Conservation (phyloP, 2,113 vertebrate genomes). For the Lampris incognitus region DNA sequence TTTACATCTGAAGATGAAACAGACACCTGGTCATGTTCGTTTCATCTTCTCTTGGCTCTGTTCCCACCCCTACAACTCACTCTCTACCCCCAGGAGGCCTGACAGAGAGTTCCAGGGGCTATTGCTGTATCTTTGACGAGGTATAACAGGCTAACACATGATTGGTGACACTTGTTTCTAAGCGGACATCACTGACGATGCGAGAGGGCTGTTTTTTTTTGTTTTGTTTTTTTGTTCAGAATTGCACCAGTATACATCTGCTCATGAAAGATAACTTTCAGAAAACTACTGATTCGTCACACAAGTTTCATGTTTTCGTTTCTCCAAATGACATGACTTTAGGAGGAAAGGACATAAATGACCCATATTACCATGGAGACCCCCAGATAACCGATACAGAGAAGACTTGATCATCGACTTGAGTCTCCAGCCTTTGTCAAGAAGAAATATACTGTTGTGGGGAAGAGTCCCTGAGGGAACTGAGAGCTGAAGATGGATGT, state of each 20-base stretch:
- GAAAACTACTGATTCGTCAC: conserved; percentile 53
- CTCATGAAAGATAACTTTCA: conserved; percentile 45
- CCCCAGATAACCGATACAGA: conserved; percentile 35
- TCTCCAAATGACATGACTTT: conserved; percentile 56
- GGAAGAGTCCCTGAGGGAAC: conserved; percentile 76
- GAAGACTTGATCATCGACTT: conserved; percentile 43
- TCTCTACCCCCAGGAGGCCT: conserved; percentile 46
- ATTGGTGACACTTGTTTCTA: conserved; percentile 59
- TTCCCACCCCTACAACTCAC: conserved; percentile 54
- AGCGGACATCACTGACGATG: conserved; percentile 58
- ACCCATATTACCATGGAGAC: conserved; percentile 49
- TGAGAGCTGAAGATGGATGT: conserved; percentile 45
- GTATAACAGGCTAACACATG: conserved; percentile 76
- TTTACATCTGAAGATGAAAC: conserved; percentile 80
- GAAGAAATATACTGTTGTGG: conserved; percentile 57
- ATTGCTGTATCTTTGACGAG: conserved; percentile 79
- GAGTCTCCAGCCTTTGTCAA: conserved; percentile 51
- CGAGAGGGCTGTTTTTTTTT: conserved; percentile 44
- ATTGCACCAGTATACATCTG: conserved; percentile 48
- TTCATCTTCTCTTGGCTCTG: conserved; percentile 78
- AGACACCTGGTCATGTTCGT: conserved; percentile 58
- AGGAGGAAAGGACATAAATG: conserved; percentile 49
- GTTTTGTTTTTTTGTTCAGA: conserved; percentile 54
- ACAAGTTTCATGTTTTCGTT: conserved; percentile 40
- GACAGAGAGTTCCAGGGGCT: conserved; percentile 66